A percentile compares a stretch with the other conserved stretches of the same genome.
Conservation (phyloP, 2,113 vertebrate genomes). For the Austrofundulus limnaeus region DNA sequence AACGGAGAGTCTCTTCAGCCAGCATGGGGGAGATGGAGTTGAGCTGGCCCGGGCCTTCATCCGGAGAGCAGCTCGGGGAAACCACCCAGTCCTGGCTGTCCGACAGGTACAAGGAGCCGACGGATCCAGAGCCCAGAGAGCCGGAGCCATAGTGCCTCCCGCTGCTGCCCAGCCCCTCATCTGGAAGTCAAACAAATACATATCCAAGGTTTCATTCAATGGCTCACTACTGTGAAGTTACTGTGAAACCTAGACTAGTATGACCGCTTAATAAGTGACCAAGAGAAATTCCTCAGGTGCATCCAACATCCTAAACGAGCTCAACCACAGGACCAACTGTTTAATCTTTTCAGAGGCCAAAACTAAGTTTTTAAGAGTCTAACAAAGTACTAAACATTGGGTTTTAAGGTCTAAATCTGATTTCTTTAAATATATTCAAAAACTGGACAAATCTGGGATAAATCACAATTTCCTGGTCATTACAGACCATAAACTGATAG, state of each 20-base stretch:
- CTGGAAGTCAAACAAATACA: constrained; percentile 60
- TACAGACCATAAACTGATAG: too few species aligned
- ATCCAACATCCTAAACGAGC: not conserved
- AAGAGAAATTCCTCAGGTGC: not conserved
- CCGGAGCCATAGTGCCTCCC: constrained; percentile 68
- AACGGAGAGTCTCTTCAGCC: constrained; percentile 88
- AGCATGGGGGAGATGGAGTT: constrained; percentile 79
- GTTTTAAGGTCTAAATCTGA: too few species aligned
- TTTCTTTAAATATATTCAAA: too few species aligned
- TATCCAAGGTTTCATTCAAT: not conserved
- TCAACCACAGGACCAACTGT: too few species aligned
- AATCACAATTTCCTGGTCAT: too few species aligned
- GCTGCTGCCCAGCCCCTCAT: constrained; percentile 79
- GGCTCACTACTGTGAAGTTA: not conserved
- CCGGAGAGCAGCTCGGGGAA: constrained; percentile 72
- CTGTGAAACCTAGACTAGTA: too few species aligned
- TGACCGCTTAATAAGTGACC: not conserved
- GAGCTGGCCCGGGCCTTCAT: constrained; percentile 57
- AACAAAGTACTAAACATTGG: too few species aligned
- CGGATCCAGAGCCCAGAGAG: constrained; percentile 66
- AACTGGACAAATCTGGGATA: too few species aligned
- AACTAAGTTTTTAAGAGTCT: too few species aligned
- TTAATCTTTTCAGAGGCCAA: too few species aligned
- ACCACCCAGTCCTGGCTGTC: constrained; percentile 88
- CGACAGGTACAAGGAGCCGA: constrained; percentile 85